Conservation (phyloP, 2,888 invertebrate genomes). For the Alentia gelatinosa region DNA sequence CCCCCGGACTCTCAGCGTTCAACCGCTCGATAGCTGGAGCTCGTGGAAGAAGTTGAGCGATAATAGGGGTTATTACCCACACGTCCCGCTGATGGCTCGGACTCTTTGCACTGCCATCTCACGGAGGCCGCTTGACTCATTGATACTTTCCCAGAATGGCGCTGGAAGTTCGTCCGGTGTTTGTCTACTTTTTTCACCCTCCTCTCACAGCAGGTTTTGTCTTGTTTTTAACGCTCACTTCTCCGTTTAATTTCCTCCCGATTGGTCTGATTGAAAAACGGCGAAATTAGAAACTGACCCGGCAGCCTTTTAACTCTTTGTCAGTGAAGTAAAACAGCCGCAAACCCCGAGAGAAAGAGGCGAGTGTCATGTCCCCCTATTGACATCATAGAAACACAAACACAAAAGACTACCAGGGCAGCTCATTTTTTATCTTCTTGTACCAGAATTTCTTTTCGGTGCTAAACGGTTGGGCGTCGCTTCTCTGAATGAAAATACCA, state of each 20-base stretch:
- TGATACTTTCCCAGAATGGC: no score
- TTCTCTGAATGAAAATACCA: no score
- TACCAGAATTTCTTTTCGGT: no score
- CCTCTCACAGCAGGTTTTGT: not conserved
- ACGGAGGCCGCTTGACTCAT: no score
- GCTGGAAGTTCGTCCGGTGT: not conserved
- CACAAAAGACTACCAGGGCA: not conserved
- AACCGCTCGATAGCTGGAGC: not conserved
- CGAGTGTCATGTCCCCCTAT: not conserved
- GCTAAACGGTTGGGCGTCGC: no score
- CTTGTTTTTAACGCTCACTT: not conserved
- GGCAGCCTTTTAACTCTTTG: not conserved
- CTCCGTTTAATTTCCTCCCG: not conserved
- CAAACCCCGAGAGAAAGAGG: not conserved
- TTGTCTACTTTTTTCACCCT: not conserved
- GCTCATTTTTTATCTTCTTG: not conserved
- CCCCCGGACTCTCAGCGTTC: not conserved
- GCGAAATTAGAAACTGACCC: not conserved
- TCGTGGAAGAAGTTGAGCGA: no score
- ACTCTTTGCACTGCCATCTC: no score
- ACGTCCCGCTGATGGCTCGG: no score
- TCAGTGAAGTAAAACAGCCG: not conserved
- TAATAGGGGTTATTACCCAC: no score
- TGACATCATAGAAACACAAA: not conserved
- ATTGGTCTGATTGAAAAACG: not conserved